phyloP scores from a whole-genome alignment of 2,888 invertebrate species.

The Coecobrya sp. region DNA sequence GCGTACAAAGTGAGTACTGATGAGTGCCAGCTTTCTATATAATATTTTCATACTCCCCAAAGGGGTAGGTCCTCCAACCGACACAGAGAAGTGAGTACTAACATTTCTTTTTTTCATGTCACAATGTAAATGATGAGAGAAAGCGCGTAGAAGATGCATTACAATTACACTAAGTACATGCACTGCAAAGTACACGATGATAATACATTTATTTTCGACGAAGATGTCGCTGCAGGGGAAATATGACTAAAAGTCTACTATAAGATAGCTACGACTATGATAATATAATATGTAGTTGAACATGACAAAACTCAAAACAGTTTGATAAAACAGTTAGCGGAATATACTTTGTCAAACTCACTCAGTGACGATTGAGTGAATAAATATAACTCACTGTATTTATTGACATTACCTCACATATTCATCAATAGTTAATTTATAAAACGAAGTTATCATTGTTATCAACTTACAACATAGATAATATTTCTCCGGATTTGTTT shows the following conservation, averaged over 20 bases:
- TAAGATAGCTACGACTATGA: neutral
- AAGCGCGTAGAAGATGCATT: neutral
- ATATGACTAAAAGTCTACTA: constrained; percentile 20
- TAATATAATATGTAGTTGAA: neutral
- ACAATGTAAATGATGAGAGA: constrained; percentile 31
- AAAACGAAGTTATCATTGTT: too few species aligned
- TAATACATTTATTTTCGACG: constrained; percentile 42
- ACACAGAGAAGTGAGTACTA: neutral
- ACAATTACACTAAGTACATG: too few species aligned
- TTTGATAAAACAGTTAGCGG: neutral
- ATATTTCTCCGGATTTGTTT: too few species aligned
- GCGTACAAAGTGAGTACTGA: neutral
- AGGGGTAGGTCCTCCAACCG: neutral
- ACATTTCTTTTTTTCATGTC: constrained; percentile 19
- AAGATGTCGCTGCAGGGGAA: constrained; percentile 35
- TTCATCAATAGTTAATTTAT: too few species aligned
- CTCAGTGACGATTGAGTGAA: neutral
- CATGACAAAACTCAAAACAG: neutral
- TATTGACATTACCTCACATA: neutral
- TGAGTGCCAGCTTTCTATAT: neutral
- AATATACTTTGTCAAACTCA: neutral
- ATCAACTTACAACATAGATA: too few species aligned
- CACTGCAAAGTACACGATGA: neutral
- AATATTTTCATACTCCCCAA: neutral
- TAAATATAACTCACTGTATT: neutral